Base-by-base conservation (phyloP, 2,888 invertebrate genomes). In the Halocaridina rubra region DNA sequence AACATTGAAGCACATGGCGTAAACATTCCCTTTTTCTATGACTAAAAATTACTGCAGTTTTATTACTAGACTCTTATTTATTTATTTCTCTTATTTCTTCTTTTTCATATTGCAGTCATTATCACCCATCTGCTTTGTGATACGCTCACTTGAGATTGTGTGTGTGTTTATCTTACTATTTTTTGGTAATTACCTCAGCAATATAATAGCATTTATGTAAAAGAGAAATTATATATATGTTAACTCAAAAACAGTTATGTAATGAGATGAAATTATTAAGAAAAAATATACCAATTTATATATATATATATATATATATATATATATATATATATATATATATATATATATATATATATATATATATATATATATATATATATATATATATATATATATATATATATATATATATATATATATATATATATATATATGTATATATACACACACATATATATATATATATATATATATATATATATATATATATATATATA, bases 371-470 rank as follows among this genome's bases (percentile, higher is more conserved):
- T 27, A 72, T 46, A 53, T 39, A 72, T 69, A 59, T 39, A 74
- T 59, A 72, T 39, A 80, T 69, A 71, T 39, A 80, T 46, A 80
- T 39, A 80, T 46, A 80, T 19, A 72, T 69, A 80, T 39, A 80
- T 69, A 80, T 39, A 71, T 39, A 72, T 16, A 74, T 19, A 74
- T 27, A 74, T n/a, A 80, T 27, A 33, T 53, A 72, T 29, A 33
- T 19, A 80, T 19, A 74, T 29, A 59, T 19, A 74, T 29, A 80
- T 27, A 32, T 19, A 69, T 13, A 69, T 22, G 69, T 13, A 69
- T 27, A 78, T 3, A 64, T 16, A 78, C 27, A 67, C 46, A 78
- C 24, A 39, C 16, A 64, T 46, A 64, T 29, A 64, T 16, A 64
- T 59, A 78, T 30, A 67, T 30, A 64, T 30, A 39, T 30, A 64